Conservation (phyloP, 2,888 invertebrate genomes). For the Andrena flavipes region DNA sequence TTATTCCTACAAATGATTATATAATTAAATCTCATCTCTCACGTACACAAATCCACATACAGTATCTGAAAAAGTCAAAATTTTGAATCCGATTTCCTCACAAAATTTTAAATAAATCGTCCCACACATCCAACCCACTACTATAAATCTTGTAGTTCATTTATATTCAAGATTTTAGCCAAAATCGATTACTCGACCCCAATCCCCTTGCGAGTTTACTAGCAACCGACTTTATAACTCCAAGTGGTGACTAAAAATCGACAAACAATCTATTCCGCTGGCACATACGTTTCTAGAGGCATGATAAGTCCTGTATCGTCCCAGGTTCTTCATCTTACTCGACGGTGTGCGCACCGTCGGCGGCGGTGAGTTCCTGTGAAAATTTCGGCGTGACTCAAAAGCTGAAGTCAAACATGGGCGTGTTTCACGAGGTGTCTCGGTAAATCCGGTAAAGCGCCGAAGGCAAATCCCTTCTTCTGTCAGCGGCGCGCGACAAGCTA, state of each 20-base stretch:
- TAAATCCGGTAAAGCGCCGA: constrained; percentile 79
- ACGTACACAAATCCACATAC: no score
- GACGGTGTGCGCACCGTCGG: constrained; percentile 49
- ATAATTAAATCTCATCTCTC: no score
- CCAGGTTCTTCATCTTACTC: constrained; percentile 51
- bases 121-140: no score
- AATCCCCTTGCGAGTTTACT: constrained; percentile 55
- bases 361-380: constrained; percentile 79
- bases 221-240: constrained; percentile 73
- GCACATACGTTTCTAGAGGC: constrained; percentile 67
- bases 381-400: constrained; percentile 84
- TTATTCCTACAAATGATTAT: no score
- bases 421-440: constrained; percentile 80
- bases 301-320: constrained; percentile 71
- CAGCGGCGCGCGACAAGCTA: constrained; percentile 68
- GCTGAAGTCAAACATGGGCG: constrained; percentile 84
- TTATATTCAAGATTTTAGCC: no score
- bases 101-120: no score
- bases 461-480: constrained; percentile 70
- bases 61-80: no score
- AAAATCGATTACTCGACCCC: no score
- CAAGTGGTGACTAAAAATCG: constrained; percentile 79
- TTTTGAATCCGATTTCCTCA: no score
- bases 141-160: no score
- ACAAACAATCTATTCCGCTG: constrained; percentile 80